These are phyloP conservation scores for Melanotaenia trifasciata DNA, from an alignment of 2,797 vertebrate species.

Conservation along the genomic window DNA sequence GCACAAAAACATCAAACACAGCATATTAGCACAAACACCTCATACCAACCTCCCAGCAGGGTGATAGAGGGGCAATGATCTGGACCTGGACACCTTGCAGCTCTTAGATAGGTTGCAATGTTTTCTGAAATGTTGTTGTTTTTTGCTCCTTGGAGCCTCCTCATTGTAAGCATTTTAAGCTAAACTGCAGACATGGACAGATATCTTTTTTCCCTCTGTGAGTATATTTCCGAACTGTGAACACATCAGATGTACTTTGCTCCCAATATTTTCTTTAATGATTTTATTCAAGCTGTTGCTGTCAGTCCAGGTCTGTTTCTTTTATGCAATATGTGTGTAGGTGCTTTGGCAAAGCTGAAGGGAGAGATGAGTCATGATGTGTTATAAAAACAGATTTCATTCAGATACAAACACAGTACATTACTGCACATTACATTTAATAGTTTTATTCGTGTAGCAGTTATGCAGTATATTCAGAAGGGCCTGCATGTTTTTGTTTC, in stretches of 20 bases:
- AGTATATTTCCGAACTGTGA: neutral
- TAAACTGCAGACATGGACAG: too few relatives aligned
- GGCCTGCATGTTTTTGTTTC: neutral
- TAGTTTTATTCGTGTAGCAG: conserved; percentile 7
- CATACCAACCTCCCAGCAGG: too few relatives aligned
- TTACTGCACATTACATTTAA: conserved; percentile 17
- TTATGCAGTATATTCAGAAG: neutral
- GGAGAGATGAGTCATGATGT: conserved; percentile 50
- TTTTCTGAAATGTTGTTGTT: too few relatives aligned
- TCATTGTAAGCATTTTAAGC: too few relatives aligned
- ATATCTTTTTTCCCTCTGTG: neutral
- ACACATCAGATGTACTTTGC: neutral
- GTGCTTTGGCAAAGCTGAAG: conserved; percentile 32
- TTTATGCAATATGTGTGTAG: conserved; percentile 32
- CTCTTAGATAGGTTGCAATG: too few relatives aligned
- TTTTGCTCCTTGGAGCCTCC: too few relatives aligned
- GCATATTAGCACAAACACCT: too few relatives aligned
- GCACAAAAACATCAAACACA: too few relatives aligned
- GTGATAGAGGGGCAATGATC: too few relatives aligned
- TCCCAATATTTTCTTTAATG: neutral
- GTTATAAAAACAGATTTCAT: conserved; percentile 45
- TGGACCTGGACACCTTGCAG: too few relatives aligned
- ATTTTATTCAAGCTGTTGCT: conserved; percentile 12
- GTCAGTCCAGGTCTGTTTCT: conserved; percentile 7
- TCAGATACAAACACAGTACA: conserved; percentile 12